Evolutionary conservation across 2,113 vertebrate genomes (phyloP).

Genomic region (Hipposideros armiger): DNA sequence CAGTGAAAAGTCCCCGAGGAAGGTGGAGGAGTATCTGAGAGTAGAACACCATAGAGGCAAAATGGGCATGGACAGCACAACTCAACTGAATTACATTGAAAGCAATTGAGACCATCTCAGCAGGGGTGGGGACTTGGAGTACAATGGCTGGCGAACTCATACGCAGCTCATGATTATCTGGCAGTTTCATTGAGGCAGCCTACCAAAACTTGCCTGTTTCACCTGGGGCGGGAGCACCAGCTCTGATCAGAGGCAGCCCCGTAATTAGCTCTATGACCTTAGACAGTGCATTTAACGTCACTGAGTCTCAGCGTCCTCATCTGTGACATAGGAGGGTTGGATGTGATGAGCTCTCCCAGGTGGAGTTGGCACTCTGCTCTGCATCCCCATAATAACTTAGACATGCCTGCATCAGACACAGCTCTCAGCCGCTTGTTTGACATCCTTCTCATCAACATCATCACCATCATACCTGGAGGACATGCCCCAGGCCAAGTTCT

Average conservation of each 20-base stretch:
- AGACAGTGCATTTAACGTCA: not conserved
- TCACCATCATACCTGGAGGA: not conserved
- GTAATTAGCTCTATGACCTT: not conserved
- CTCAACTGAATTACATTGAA: no score
- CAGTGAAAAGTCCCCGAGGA: not conserved
- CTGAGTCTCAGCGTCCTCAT: not conserved
- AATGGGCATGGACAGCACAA: no score
- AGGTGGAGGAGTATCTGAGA: not conserved
- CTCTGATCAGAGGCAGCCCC: not conserved
- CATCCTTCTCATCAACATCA: no score
- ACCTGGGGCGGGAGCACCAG: not conserved
- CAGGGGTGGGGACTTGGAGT: not conserved
- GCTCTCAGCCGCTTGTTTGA: not conserved
- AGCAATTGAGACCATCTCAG: rapidly evolving
- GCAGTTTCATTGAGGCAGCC: not conserved
- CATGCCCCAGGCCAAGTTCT: not conserved
- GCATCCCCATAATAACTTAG: not conserved
- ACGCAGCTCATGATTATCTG: not conserved
- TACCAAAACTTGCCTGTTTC: not conserved
- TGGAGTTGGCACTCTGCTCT: not conserved
- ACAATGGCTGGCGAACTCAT: not conserved
- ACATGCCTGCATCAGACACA: not conserved
- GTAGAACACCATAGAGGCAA: not conserved
- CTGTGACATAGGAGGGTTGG: not conserved
- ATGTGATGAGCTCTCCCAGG: not conserved